Conservation (phyloP, 2,888 invertebrate genomes). For the Microdon myrmicae region DNA sequence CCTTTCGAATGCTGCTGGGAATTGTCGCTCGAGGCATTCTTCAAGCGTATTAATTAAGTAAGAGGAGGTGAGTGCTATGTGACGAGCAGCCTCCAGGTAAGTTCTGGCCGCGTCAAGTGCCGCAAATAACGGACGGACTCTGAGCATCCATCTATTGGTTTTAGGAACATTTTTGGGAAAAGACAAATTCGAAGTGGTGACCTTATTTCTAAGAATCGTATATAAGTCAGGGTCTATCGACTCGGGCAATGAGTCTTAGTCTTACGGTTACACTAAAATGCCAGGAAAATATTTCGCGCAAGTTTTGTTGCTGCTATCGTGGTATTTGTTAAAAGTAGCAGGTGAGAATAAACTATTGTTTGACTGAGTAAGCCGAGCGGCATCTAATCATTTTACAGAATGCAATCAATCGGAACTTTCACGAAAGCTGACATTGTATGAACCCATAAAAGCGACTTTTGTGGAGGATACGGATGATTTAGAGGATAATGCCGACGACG, state of each 20-base stretch:
- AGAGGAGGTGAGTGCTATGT: conserved; percentile 24
- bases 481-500: too few species aligned
- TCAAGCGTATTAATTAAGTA: neutral
- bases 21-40: too few species aligned
- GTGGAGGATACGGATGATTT: too few species aligned
- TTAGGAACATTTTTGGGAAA: conserved; percentile 17
- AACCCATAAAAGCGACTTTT: neutral
- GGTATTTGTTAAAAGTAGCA: conserved; percentile 8
- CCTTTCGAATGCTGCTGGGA: too few species aligned
- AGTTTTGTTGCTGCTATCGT: conserved; percentile 5
- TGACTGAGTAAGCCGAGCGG: neutral
- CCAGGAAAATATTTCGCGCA: conserved; percentile 2
- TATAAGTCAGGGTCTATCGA: conserved; percentile 17
- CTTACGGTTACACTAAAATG: conserved; percentile 26
- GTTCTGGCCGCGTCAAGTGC: conserved; percentile 36
- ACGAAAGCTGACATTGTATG: neutral
- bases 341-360: conserved; percentile 15
- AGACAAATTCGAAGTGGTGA: conserved; percentile 33
- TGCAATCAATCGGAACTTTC: conserved; percentile 4
- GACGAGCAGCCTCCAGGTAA: conserved; percentile 23
- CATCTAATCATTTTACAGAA: conserved; percentile 5
- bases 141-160: conserved; percentile 13
- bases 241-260: conserved; percentile 18
- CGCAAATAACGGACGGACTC: conserved; percentile 28
- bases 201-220: conserved; percentile 25